phyloP scores from a whole-genome alignment of 1,140 invertebrate species.

The Pteromalus puparum region DNA sequence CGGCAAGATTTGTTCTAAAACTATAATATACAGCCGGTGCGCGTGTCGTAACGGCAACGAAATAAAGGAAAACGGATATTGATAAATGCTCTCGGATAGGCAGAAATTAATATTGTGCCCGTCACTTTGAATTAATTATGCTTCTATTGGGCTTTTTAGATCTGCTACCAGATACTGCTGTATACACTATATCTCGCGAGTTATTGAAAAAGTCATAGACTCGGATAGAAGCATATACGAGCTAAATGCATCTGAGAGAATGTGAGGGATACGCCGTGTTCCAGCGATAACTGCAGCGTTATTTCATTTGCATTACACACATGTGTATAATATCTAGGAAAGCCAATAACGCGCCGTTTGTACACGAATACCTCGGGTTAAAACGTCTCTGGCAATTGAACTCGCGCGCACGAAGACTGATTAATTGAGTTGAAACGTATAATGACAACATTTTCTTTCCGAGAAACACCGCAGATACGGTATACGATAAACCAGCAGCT shows the following conservation, averaged over 20 bases:
- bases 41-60: neutral
- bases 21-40: neutral
- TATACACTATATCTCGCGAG: too few species aligned
- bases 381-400: constrained; percentile 2
- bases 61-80: neutral
- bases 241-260: neutral
- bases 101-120: neutral
- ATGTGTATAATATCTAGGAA: neutral
- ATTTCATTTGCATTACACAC: neutral
- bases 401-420: neutral
- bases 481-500: too few species aligned
- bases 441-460: constrained; percentile 4
- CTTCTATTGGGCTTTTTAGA: neutral
- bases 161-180: neutral
- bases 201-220: too few species aligned
- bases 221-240: too few species aligned
- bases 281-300: neutral
- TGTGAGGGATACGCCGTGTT: neutral
- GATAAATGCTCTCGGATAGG: neutral
- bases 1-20: neutral
- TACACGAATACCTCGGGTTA: neutral
- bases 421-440: neutral
- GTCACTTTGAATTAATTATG: neutral
- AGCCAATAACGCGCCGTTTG: neutral
- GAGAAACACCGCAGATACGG: neutral